phyloP scores from a whole-genome alignment of 1,140 invertebrate species.

The Macrosteles quadrilineatus region DNA sequence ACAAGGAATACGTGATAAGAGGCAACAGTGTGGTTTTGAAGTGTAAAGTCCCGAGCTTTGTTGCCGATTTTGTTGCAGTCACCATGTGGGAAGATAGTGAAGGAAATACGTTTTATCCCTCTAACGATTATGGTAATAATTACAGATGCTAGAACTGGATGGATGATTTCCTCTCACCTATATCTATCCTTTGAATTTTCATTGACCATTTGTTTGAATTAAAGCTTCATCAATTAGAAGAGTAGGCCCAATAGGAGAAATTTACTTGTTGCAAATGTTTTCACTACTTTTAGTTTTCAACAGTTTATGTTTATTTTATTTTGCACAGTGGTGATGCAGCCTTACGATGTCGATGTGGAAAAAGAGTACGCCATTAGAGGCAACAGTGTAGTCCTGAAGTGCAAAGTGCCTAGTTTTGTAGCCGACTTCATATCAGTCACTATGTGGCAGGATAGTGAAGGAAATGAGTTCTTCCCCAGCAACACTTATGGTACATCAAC shows the following conservation, averaged over 20 bases:
- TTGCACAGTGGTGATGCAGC: conserved; percentile 72
- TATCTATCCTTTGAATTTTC: too few relatives aligned
- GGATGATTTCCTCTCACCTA: not conserved
- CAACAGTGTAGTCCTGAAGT: conserved; percentile 89
- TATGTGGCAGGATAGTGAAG: conserved; percentile 66
- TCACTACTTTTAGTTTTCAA: too few relatives aligned
- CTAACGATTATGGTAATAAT: conserved; percentile 35
- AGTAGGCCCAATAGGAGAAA: too few relatives aligned
- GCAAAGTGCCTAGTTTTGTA: conserved; percentile 92
- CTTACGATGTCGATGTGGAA: conserved; percentile 82
- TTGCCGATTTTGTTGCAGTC: conserved; percentile 87
- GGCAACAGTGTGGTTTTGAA: conserved; percentile 90
- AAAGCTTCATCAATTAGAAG: too few relatives aligned
- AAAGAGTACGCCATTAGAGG: conserved; percentile 93
- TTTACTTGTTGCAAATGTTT: too few relatives aligned
- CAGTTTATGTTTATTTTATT: not conserved
- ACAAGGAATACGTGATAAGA: conserved; percentile 92
- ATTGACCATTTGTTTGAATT: too few relatives aligned
- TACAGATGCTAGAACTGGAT: not conserved
- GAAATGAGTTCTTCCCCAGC: conserved; percentile 36
- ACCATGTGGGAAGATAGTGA: conserved; percentile 72
- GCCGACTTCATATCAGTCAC: conserved; percentile 89
- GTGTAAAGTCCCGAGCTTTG: conserved; percentile 93
- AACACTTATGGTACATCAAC: conserved; percentile 34
- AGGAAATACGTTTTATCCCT: conserved; percentile 37